phyloP scores from a whole-genome alignment of 2,888 invertebrate genomes.

The Macroteleia sp. region DNA sequence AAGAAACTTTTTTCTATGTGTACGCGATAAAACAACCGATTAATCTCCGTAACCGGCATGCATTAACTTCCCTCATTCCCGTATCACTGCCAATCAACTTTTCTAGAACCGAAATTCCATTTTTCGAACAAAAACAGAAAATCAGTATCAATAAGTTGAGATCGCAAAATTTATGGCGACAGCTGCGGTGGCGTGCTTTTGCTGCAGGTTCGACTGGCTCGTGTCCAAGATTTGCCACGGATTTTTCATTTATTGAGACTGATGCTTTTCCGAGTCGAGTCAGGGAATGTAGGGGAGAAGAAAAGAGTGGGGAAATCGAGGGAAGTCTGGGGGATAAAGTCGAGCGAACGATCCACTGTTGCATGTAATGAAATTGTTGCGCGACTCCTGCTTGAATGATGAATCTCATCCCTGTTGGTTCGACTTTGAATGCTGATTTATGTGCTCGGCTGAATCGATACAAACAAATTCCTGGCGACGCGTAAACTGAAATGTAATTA shows the following conservation, averaged over 20 bases:
- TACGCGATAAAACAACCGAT: no score
- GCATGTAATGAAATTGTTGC: slow-evolving; percentile 62
- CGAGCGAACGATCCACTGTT: slow-evolving; percentile 44
- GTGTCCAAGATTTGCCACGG: slow-evolving; percentile 51
- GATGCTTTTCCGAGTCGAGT: slow-evolving; percentile 40
- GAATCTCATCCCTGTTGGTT: slow-evolving; percentile 39
- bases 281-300: slow-evolving; percentile 9
- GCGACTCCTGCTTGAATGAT: slow-evolving; percentile 47
- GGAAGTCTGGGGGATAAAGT: slow-evolving; percentile 10
- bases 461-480: slow-evolving; percentile 33
- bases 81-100: slow-evolving; percentile 10
- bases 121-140: slow-evolving; percentile 45
- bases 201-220: slow-evolving; percentile 37
- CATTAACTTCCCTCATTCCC: not conserved
- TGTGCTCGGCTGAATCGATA: slow-evolving; percentile 15
- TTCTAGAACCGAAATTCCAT: slow-evolving; percentile 17
- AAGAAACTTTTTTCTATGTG: no score
- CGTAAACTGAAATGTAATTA: slow-evolving; percentile 42
- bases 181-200: slow-evolving; percentile 45
- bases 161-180: slow-evolving; percentile 53
- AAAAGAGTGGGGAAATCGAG: not conserved
- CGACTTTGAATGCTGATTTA: slow-evolving; percentile 55
- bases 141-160: slow-evolving; percentile 52
- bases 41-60: no score
- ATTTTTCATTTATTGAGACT: slow-evolving; percentile 63